Percentiles rank a stretch among this genome's conserved stretches.
These are phyloP conservation scores for Polyergus mexicanus DNA, from an alignment of 1,140 invertebrate genomes.

Conservation along the genomic window DNA sequence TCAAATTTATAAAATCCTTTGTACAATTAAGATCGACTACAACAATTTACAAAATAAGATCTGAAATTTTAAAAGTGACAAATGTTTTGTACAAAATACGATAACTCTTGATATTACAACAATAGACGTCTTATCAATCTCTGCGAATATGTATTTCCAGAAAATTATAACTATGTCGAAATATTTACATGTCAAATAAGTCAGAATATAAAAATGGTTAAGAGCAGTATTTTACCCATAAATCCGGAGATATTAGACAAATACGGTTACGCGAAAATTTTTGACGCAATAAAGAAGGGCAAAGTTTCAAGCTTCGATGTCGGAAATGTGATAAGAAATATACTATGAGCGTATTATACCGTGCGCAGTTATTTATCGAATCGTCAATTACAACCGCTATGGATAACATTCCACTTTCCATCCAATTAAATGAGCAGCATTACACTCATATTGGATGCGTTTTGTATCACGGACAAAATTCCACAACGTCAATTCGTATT, in stretches of 20 bases:
- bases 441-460: too few relatives aligned
- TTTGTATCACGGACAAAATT: too few relatives aligned
- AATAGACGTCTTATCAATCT: background rate
- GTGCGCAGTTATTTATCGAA: background rate
- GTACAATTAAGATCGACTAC: background rate
- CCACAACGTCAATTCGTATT: too few relatives aligned
- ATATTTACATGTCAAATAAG: background rate
- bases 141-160: background rate
- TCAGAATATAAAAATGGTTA: conserved; percentile 1
- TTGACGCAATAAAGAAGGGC: background rate
- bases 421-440: too few relatives aligned
- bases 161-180: background rate
- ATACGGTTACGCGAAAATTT: background rate
- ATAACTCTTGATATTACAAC: background rate
- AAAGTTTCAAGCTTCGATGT: background rate
- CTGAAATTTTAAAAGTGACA: background rate
- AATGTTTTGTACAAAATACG: background rate
- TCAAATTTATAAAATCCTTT: conserved; percentile 13
- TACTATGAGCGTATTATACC: background rate
- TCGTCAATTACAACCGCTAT: background rate
- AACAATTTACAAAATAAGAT: background rate
- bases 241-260: background rate
- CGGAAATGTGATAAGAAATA: background rate
- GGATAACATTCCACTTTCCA: too few relatives aligned
- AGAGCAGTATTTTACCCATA: conserved; percentile 1